Conservation (phyloP, 2,797 vertebrate genomes). For the Gymnoscopelus braueri region DNA sequence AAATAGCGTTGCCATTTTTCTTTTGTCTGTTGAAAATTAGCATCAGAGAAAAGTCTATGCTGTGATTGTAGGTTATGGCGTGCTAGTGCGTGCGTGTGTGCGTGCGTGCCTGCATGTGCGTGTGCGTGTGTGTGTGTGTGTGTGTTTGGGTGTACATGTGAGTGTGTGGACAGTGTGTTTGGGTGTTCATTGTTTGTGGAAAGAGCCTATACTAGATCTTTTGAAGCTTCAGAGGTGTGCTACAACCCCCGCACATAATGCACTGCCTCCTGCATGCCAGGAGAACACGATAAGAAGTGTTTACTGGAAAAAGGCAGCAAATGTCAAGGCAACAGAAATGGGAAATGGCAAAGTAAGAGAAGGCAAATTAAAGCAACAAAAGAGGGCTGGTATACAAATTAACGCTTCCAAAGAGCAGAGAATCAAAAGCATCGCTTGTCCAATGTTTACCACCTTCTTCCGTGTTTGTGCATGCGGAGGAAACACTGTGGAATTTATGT, state of each 20-base stretch:
- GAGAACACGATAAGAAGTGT: neutral
- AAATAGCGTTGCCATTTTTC: too few species aligned
- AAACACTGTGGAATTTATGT: conserved; percentile 11
- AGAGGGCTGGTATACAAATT: neutral
- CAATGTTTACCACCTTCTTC: conserved; percentile 23
- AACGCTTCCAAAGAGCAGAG: conserved; percentile 12
- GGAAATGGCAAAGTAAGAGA: conserved; percentile 10
- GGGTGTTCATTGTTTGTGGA: conserved; percentile 42
- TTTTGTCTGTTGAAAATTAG: too few species aligned
- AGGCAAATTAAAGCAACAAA: conserved; percentile 9
- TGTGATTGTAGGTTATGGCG: too few species aligned
- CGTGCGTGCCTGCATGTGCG: neutral
- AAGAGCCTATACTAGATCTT: conserved; percentile 42
- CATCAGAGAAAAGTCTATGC: too few species aligned
- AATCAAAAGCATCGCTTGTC: conserved; percentile 12
- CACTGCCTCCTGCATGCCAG: conserved; percentile 20
- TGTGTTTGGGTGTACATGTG: conserved; percentile 32
- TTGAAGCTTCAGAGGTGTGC: conserved; percentile 31
- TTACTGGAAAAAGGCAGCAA: conserved; percentile 8
- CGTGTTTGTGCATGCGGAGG: conserved; percentile 12
- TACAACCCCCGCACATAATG: conserved; percentile 11
- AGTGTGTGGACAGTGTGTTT: conserved; percentile 7
- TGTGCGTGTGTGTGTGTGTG: neutral
- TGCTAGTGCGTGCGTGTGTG: neutral
- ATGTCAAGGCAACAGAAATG: conserved; percentile 17